These are phyloP conservation scores for Carettochelys insculpta DNA, from an alignment of 2,113 vertebrate genomes.

Conservation along the genomic window DNA sequence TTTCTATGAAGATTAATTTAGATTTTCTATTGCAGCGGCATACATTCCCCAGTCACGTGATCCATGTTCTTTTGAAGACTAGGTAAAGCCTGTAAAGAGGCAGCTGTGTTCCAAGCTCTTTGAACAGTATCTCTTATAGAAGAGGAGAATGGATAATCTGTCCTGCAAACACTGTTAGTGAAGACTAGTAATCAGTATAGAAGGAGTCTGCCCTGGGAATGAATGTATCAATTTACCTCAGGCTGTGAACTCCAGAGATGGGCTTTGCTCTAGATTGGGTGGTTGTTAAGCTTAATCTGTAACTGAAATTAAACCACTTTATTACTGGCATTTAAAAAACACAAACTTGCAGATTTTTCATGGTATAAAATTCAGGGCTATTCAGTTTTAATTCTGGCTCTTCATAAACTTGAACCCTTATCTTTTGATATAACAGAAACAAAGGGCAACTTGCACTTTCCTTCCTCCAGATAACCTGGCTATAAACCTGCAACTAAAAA, in stretches of 20 bases:
- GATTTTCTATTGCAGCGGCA: constrained; percentile 70
- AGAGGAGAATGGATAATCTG: constrained; percentile 77
- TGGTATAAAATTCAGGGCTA: not conserved
- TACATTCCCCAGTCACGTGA: constrained; percentile 56
- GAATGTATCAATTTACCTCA: constrained; percentile 77
- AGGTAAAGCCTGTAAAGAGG: constrained; percentile 71
- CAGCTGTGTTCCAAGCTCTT: constrained; percentile 77
- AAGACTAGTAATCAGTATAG: constrained; percentile 68
- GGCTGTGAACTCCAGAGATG: constrained; percentile 60
- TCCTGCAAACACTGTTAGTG: constrained; percentile 77
- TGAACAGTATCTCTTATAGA: constrained; percentile 72
- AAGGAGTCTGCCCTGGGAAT: constrained; percentile 59
- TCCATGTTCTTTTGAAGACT: constrained; percentile 67
- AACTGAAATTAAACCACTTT: constrained; percentile 47
- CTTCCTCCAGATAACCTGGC: not conserved
- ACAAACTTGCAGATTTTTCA: not conserved
- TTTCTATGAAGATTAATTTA: constrained; percentile 77
- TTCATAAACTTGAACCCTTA: not conserved
- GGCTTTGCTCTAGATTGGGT: constrained; percentile 52
- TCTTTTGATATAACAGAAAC: not conserved
- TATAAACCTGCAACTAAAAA: not conserved
- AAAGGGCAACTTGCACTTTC: not conserved
- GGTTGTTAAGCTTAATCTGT: constrained; percentile 19
- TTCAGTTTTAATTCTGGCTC: not conserved
- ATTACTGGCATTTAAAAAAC: not conserved